A percentile compares a stretch with the other conserved stretches of the same genome.
Evolutionary conservation across 2,888 invertebrate genomes (phyloP).

Genomic region (Nephrotoma appendiculata): DNA sequence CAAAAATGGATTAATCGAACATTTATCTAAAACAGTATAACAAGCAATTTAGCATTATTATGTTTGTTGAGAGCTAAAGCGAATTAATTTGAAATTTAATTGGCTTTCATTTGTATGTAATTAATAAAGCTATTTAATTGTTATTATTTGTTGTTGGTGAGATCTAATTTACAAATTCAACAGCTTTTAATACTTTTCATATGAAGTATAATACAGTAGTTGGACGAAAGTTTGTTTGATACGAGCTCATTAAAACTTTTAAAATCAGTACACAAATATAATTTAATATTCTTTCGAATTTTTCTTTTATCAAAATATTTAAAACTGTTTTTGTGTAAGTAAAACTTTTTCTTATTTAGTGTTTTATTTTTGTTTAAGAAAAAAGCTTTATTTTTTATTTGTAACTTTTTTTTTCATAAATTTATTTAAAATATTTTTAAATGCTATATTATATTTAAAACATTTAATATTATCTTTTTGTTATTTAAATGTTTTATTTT

Average conservation of each 20-base stretch:
- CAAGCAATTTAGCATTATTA: background rate
- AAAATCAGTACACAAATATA: background rate
- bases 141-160: background rate
- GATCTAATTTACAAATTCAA: background rate
- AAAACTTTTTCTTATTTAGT: background rate
- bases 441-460: background rate
- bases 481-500: background rate
- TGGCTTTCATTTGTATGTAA: background rate
- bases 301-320: background rate
- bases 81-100: background rate
- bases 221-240: background rate
- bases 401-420: background rate
- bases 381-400: background rate
- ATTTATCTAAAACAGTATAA: background rate
- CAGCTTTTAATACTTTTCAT: too few relatives aligned
- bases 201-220: background rate
- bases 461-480: background rate
- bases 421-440: background rate
- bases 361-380: background rate
- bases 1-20: background rate
- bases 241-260: background rate
- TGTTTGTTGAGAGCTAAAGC: background rate
- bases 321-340: background rate
- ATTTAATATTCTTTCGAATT: background rate
- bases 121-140: background rate